Conservation (phyloP, 2,797 vertebrate species). For the Pogonophryne albipinna region DNA sequence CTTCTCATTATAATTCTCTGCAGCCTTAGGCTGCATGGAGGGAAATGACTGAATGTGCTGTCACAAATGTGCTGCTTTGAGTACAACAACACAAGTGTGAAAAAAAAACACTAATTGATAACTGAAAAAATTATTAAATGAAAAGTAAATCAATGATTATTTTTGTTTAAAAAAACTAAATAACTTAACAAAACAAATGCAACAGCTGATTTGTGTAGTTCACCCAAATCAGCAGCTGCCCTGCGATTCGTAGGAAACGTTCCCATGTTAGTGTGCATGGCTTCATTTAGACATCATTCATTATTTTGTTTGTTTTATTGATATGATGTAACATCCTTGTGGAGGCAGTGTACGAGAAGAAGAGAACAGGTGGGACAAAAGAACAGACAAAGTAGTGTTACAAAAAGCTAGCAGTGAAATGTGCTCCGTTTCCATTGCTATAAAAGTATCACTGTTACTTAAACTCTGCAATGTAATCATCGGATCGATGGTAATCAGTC, state of each 20-base stretch:
- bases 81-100: not conserved
- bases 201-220: slow-evolving; percentile 15
- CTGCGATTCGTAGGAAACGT: not conserved
- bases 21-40: slow-evolving; percentile 8
- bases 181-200: not conserved
- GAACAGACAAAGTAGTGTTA: not conserved
- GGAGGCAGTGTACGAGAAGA: not conserved
- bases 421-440: not conserved
- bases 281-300: slow-evolving; percentile 13
- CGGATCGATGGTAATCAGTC: not conserved
- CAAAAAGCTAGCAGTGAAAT: not conserved
- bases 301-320: slow-evolving; percentile 16
- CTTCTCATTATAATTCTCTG: slow-evolving; percentile 51
- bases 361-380: slow-evolving; percentile 2
- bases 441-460: not conserved
- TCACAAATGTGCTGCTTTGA: slow-evolving; percentile 13
- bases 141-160: slow-evolving; percentile 3
- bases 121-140: not conserved
- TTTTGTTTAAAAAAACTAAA: too few species aligned
- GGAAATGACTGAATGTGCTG: slow-evolving; percentile 47
- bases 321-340: slow-evolving; percentile 11
- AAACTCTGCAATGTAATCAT: not conserved
- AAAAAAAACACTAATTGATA: slow-evolving; percentile 25
- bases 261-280: not conserved
- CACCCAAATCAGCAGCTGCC: not conserved